Percentiles rank a stretch among this genome's conserved stretches.
These are phyloP conservation scores for Bicyclus anynana DNA, from an alignment of 1,140 invertebrate species.

Conservation along the genomic window DNA sequence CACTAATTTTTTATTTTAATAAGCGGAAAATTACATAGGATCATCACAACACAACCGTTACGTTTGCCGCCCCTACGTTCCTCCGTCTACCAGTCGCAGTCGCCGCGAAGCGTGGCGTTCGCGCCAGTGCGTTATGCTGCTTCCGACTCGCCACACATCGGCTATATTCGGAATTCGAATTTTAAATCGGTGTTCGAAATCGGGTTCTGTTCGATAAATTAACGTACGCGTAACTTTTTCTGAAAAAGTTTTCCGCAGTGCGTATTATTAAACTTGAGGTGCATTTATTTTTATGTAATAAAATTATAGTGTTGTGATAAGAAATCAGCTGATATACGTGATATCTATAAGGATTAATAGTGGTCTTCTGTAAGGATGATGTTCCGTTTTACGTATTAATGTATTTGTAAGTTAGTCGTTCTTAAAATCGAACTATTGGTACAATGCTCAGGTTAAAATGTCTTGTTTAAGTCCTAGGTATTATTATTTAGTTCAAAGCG, in stretches of 20 bases:
- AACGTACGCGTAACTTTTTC: conserved; percentile 56
- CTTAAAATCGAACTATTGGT: no score
- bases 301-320: conserved; percentile 15
- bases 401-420: background rate
- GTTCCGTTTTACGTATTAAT: background rate
- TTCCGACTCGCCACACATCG: conserved; percentile 58
- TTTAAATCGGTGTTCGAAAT: conserved; percentile 31
- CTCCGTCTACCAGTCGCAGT: conserved; percentile 40
- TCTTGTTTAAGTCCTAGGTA: background rate
- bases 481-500: background rate
- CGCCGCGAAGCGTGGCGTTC: conserved; percentile 40
- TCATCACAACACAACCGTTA: conserved; percentile 34
- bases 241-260: conserved; percentile 47
- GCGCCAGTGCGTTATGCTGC: conserved; percentile 59
- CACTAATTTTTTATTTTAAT: conserved; percentile 46
- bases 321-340: conserved; percentile 4
- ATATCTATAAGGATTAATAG: conserved; percentile 4
- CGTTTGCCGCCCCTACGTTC: conserved; percentile 61
- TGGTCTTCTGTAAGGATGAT: conserved; percentile 7
- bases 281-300: background rate
- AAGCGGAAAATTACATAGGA: conserved; percentile 57
- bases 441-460: no score
- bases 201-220: conserved; percentile 16
- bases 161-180: conserved; percentile 33
- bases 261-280: conserved; percentile 17